A percentile compares a stretch with the other conserved stretches of the same genome.
Conservation (phyloP, 2,113 vertebrate genomes). For the Australoheros scitulus region DNA sequence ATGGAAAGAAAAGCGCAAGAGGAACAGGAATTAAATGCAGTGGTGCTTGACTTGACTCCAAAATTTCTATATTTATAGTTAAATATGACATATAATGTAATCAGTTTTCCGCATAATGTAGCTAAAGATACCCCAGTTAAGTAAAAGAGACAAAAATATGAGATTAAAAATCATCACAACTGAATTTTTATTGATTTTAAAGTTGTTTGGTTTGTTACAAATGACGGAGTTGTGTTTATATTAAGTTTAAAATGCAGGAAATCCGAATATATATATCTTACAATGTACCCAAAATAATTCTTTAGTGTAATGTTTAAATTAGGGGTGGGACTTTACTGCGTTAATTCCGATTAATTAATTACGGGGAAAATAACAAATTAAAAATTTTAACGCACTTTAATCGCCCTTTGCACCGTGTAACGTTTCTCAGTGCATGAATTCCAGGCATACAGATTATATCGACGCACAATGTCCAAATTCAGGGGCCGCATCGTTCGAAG, state of each 20-base stretch:
- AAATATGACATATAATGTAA: background rate
- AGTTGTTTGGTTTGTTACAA: no score
- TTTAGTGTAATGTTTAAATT: background rate
- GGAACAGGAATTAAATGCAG: background rate
- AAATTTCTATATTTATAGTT: background rate
- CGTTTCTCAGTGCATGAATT: no score
- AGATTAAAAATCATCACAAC: background rate
- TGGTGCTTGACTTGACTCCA: background rate
- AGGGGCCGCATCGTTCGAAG: no score
- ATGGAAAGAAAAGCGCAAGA: background rate
- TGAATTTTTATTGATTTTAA: no score
- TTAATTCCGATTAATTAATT: no score
- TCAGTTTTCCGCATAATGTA: background rate
- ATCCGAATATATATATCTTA: no score
- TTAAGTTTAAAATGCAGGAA: background rate
- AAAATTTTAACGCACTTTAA: no score
- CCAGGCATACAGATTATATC: no score
- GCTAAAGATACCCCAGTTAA: background rate
- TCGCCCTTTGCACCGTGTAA: no score
- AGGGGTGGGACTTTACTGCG: no score
- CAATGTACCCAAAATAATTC: background rate
- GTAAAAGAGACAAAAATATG: background rate
- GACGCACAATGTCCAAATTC: no score
- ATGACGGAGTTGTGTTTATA: background rate
- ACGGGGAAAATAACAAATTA: no score